These are phyloP conservation scores for Nyctereutes procyonoides DNA, from an alignment of 2,113 vertebrate species.

Conservation along the genomic window DNA sequence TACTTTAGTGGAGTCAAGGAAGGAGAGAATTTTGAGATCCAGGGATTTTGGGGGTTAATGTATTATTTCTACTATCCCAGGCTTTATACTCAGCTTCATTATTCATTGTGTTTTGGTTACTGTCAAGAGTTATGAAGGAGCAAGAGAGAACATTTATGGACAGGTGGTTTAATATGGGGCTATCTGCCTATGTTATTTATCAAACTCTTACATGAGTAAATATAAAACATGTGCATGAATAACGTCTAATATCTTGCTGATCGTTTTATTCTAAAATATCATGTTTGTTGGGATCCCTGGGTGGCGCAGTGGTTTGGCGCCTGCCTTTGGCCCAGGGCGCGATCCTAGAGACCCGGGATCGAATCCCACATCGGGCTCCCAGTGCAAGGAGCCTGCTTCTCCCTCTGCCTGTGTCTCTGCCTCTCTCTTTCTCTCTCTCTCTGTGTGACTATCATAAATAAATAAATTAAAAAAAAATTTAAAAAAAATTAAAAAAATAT, in stretches of 20 bases:
- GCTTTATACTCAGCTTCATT: neutral
- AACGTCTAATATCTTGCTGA: neutral
- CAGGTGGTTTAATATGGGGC: rapidly evolving
- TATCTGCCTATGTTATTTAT: neutral
- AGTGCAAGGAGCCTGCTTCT: no score
- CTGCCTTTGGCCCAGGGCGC: no score
- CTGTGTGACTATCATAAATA: no score
- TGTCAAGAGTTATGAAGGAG: neutral
- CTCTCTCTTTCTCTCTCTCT: no score
- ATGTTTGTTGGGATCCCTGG: no score
- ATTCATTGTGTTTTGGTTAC: neutral
- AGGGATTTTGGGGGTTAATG: neutral
- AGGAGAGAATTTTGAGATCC: neutral
- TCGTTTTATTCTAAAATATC: neutral
- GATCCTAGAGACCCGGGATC: no score
- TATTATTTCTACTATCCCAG: neutral
- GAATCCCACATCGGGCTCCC: no score
- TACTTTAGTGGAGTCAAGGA: neutral
- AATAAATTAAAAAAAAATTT: no score
- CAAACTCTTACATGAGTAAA: neutral
- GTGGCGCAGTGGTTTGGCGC: no score
- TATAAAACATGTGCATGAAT: neutral
- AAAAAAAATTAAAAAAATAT: no score
- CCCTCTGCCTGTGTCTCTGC: no score
- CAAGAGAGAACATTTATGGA: neutral